phyloP scores from a whole-genome alignment of 2,797 vertebrate genomes.

The Apodemus agrarius region DNA sequence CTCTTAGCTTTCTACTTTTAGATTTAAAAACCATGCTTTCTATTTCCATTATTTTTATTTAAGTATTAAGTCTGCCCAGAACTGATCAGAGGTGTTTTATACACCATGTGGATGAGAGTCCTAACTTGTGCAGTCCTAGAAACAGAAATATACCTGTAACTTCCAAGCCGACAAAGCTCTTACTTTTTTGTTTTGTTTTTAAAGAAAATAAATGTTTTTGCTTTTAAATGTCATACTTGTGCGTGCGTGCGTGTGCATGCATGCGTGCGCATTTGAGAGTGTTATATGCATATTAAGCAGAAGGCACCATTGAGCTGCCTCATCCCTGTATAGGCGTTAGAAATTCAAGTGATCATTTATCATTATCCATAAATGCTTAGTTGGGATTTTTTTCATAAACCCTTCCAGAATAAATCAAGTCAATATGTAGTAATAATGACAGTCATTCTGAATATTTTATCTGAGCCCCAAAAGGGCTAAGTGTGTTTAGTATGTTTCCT shows the following conservation, averaged over 20 bases:
- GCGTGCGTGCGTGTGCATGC: too few species aligned
- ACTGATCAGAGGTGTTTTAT: slow-evolving; percentile 11
- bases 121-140: background rate
- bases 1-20: slow-evolving; percentile 22
- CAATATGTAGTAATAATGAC: background rate
- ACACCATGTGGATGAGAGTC: background rate
- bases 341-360: slow-evolving; percentile 32
- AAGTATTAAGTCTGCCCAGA: background rate
- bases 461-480: background rate
- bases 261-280: background rate
- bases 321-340: background rate
- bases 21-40: slow-evolving; percentile 45
- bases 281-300: too few species aligned
- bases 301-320: too few species aligned
- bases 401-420: slow-evolving; percentile 35
- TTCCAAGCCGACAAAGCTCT: background rate
- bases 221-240: too few species aligned
- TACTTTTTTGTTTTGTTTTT: background rate
- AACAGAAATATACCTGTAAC: background rate
- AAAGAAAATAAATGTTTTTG: background rate
- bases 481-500: background rate
- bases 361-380: background rate
- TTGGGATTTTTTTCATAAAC: background rate
- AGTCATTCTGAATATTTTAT: slow-evolving; percentile 42
- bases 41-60: background rate